Conservation (phyloP, 2,797 vertebrate genomes). For the Orientallactaga sibirica region DNA sequence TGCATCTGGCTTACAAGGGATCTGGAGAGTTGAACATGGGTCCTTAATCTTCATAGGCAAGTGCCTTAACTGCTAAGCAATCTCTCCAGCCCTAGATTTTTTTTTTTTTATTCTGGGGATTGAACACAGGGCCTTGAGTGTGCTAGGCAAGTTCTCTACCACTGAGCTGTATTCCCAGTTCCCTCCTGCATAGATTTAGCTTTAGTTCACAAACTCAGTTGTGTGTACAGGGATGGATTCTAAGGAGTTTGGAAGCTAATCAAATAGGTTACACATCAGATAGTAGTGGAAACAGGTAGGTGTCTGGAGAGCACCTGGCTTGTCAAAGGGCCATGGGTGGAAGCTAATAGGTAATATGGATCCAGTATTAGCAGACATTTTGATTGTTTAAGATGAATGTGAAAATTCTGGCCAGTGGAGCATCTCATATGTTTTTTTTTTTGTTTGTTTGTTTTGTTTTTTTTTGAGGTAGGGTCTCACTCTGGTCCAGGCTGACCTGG, state of each 20-base stretch:
- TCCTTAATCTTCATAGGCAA: too few species aligned
- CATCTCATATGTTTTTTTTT: background rate
- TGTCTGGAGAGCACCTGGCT: background rate
- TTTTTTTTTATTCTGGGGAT: too few species aligned
- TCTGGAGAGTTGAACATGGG: too few species aligned
- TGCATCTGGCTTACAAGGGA: too few species aligned
- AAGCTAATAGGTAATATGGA: slow-evolving; percentile 10
- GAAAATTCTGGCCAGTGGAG: slow-evolving; percentile 27
- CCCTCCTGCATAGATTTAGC: background rate
- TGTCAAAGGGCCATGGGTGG: background rate
- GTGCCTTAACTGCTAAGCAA: too few species aligned
- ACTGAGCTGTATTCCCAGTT: too few species aligned
- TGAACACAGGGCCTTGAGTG: too few species aligned
- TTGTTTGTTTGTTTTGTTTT: too few species aligned
- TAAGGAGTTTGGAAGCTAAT: slow-evolving; percentile 44
- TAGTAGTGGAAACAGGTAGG: background rate
- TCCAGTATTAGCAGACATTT: background rate
- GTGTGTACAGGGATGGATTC: background rate
- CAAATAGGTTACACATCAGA: slow-evolving; percentile 1
- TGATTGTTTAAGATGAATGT: background rate
- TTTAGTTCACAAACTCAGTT: slow-evolving; percentile 42
- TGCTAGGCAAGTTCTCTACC: too few species aligned
- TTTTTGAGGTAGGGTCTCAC: too few species aligned
- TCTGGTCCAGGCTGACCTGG: too few species aligned
- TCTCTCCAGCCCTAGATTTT: too few species aligned